Percentiles rank a stretch among this genome's conserved stretches.
Conservation (phyloP, 1,140 invertebrate genomes). For the Steinernema feltiae region DNA sequence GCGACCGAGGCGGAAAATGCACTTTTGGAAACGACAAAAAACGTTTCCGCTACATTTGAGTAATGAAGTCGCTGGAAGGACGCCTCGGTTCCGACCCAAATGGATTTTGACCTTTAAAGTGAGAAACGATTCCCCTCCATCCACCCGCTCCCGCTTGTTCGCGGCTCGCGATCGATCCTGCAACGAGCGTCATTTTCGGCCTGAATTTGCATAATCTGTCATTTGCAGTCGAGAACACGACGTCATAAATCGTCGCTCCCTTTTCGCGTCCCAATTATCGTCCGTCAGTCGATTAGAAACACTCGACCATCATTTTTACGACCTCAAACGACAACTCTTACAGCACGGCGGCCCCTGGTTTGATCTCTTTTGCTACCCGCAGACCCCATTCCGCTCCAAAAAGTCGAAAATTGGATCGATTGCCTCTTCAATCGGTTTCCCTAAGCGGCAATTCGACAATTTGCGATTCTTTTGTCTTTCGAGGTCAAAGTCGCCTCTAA, state of each 20-base stretch:
- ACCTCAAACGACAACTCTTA: too few relatives aligned
- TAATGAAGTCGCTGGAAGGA: background rate
- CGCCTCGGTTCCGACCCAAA: too few relatives aligned
- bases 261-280: background rate
- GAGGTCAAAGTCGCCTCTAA: background rate
- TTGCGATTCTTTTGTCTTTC: background rate
- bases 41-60: background rate
- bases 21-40: too few relatives aligned
- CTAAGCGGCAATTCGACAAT: background rate
- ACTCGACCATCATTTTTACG: background rate
- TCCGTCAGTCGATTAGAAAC: constrained; percentile 9
- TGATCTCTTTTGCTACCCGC: background rate
- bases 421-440: background rate
- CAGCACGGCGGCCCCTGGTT: background rate
- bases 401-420: background rate
- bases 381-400: background rate
- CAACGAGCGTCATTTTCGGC: background rate
- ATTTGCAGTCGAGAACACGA: constrained; percentile 11
- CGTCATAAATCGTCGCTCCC: constrained; percentile 2
- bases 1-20: too few relatives aligned
- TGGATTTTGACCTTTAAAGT: too few relatives aligned
- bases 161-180: background rate
- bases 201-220: constrained; percentile 12
- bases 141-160: background rate
- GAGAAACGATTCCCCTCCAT: background rate